phyloP scores from a whole-genome alignment of 2,888 invertebrate species.

The Cylloceria caligata region DNA sequence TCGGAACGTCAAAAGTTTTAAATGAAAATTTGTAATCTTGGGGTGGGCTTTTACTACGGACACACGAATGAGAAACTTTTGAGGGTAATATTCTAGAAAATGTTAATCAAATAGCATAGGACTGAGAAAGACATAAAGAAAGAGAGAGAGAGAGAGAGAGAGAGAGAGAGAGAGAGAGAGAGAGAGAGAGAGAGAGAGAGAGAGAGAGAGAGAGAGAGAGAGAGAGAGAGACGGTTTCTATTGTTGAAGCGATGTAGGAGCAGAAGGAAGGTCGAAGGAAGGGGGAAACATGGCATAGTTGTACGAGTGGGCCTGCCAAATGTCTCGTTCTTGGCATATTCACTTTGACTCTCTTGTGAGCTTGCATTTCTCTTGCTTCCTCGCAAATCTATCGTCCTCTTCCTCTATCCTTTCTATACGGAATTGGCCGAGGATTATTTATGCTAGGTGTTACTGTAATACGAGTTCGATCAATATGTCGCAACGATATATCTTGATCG shows the following conservation, averaged over 20 bases:
- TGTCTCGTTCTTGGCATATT: constrained; percentile 72
- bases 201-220: too few relatives aligned
- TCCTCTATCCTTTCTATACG: constrained; percentile 10
- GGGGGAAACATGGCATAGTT: constrained; percentile 28
- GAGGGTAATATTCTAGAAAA: constrained; percentile 75
- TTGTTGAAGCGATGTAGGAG: background rate
- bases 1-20: constrained; percentile 78
- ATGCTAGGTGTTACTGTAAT: constrained; percentile 10
- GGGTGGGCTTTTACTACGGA: constrained; percentile 74
- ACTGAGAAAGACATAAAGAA: too few relatives aligned
- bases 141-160: too few relatives aligned
- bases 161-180: too few relatives aligned
- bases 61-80: constrained; percentile 67
- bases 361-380: constrained; percentile 27
- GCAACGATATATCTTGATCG: background rate
- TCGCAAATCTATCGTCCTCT: constrained; percentile 40
- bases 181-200: too few relatives aligned
- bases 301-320: constrained; percentile 62
- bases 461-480: constrained; percentile 12
- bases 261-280: background rate
- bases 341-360: constrained; percentile 59
- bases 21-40: constrained; percentile 82
- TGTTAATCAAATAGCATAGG: constrained; percentile 78
- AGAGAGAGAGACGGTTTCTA: background rate
- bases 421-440: constrained; percentile 8